Conservation (phyloP, 2,888 invertebrate species). For the Oligia strigilis region DNA sequence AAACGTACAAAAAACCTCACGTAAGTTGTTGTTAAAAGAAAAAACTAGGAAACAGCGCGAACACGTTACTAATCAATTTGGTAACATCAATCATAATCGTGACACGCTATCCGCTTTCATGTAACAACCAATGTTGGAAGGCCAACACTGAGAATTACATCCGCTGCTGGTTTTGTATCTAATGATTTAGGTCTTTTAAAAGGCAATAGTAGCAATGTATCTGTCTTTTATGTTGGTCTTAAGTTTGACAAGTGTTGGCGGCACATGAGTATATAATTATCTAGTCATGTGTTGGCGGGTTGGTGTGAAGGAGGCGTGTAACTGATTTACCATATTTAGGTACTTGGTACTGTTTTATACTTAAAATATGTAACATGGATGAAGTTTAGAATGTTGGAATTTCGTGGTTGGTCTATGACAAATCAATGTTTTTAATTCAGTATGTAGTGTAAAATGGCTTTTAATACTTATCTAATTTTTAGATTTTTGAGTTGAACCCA, state of each 20-base stretch:
- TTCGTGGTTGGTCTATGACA: not conserved
- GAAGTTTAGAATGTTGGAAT: not conserved
- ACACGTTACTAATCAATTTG: conserved; percentile 66
- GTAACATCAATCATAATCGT: conserved; percentile 66
- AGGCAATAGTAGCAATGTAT: conserved; percentile 9
- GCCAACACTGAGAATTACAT: not conserved
- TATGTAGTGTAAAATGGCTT: not conserved
- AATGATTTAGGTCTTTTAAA: not conserved
- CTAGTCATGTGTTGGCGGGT: not conserved
- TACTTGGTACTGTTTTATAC: not conserved
- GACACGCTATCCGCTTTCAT: conserved; percentile 66
- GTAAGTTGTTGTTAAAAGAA: conserved; percentile 61
- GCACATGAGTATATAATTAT: too few relatives aligned
- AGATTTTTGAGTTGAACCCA: not conserved
- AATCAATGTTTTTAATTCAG: not conserved
- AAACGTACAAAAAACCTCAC: conserved; percentile 53
- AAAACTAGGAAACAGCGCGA: conserved; percentile 64
- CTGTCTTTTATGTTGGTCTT: not conserved
- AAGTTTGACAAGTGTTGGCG: not conserved
- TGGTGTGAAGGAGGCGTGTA: conserved; percentile 18
- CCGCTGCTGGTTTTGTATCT: conserved; percentile 4
- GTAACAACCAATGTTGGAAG: conserved; percentile 42
- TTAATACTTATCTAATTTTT: not conserved
- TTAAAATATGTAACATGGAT: not conserved
- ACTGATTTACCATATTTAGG: conserved; percentile 23